These are phyloP conservation scores for Galaxias olidus DNA, from an alignment of 2,797 vertebrate species.

Conservation along the genomic window DNA sequence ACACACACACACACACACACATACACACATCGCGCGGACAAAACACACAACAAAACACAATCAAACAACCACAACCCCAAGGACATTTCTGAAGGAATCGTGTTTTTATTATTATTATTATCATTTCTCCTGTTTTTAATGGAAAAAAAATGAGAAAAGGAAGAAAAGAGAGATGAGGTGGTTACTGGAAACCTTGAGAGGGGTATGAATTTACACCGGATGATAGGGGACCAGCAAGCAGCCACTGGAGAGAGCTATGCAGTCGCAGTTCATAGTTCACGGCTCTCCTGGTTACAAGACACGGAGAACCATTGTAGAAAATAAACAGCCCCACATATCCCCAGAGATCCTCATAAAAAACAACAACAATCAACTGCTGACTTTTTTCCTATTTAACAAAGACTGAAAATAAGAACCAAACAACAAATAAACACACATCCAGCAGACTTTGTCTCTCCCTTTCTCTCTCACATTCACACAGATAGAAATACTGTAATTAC, in stretches of 20 bases:
- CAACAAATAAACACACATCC: slow-evolving; percentile 29
- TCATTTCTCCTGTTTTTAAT: slow-evolving; percentile 75
- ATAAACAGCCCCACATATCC: not conserved
- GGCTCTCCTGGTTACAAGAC: slow-evolving; percentile 63
- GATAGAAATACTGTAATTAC: slow-evolving; percentile 55
- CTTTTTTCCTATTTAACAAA: slow-evolving; percentile 64
- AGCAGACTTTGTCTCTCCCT: too few species aligned
- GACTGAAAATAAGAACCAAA: slow-evolving; percentile 51
- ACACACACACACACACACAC: slow-evolving; percentile 3
- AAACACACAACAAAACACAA: not conserved
- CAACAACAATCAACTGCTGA: slow-evolving; percentile 61
- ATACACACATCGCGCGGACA: not conserved
- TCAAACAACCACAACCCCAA: slow-evolving; percentile 20
- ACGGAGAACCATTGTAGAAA: slow-evolving; percentile 17
- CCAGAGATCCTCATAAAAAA: slow-evolving; percentile 49
- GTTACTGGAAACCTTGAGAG: slow-evolving; percentile 60
- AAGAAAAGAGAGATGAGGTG: slow-evolving; percentile 47
- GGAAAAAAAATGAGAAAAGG: slow-evolving; percentile 67
- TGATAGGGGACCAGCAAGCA: slow-evolving; percentile 49
- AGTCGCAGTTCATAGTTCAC: slow-evolving; percentile 67
- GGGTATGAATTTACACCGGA: slow-evolving; percentile 73
- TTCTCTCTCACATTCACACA: not conserved
- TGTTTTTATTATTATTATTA: slow-evolving; percentile 61
- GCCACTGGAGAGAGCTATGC: slow-evolving; percentile 63
- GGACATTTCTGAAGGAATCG: slow-evolving; percentile 39